Evolutionary conservation across 2,888 invertebrate species (phyloP), one percentile per base, ranked within the genome.

Genomic region (Bombylius major): DNA sequence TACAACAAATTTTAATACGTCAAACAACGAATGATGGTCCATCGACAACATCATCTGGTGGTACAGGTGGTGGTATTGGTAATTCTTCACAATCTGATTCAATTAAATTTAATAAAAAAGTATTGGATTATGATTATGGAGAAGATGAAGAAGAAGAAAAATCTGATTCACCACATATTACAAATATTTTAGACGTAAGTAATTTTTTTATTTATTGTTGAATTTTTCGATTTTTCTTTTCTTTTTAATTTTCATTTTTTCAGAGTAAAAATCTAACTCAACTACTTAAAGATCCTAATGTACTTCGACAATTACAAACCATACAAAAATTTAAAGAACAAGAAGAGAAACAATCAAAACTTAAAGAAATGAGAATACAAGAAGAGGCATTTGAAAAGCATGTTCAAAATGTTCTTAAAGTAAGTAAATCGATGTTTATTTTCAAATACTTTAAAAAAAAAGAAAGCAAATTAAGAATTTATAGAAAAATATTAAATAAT

Each of bases 81-180:
- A 11, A 11, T 7, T 14, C 51, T 50, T 57, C 58, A 58, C 63
- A 63, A 3, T 68, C 70, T 47, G 64, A 66, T 53, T 75, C 76
- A 56, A 80, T 86, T 5, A 88, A 88, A 69, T 89, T 89, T 71
- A 89, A 89, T 70, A 82, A 89, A 67, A 90, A 92, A 69, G 75
- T 93, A 14, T 75, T 94, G 58, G 88, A 93, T 73, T 94, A 90
- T 72, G 93, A 94, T 73, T 94, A 94, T 69, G 92, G 89, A 56
- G 92, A 92, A 64, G 93, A 93, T 61, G 92, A 92, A 55, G 92
- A 92, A n/a, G 85, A 86, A 46, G 82, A 79, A 58, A 75, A 70
- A 57, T 57, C 59, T 54, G 62, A 65, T 51, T 72, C 65, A 56
- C 63, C 63, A 51, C 61, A 62, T 60, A 58, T 62, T 55, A 57